Conservation (phyloP, 2,797 vertebrate species). For the Hypotaenidia philippensis region DNA sequence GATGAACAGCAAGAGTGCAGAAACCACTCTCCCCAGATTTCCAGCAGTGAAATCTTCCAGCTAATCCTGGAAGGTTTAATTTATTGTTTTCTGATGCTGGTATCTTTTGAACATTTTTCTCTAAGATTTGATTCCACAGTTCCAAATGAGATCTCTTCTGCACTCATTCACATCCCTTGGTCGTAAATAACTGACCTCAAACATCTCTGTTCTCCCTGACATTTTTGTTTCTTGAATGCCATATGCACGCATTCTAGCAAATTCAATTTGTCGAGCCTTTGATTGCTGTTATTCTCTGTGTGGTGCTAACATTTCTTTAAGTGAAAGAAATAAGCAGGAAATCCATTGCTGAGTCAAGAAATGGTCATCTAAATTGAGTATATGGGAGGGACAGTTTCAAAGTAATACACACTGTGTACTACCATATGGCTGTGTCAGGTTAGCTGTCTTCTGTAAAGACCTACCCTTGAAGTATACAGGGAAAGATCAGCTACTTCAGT, state of each 20-base stretch:
- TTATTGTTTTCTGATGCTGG: not conserved
- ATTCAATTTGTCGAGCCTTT: not conserved
- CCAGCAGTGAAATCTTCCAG: not conserved
- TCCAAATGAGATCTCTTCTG: not conserved
- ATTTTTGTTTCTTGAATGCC: not conserved
- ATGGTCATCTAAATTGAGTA: not conserved
- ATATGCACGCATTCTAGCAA: not conserved
- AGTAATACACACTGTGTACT: not conserved
- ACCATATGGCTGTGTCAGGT: conserved; percentile 38
- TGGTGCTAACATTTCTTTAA: not conserved
- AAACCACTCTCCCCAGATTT: not conserved
- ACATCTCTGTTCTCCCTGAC: not conserved
- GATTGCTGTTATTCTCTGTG: not conserved
- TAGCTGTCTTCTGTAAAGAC: not conserved
- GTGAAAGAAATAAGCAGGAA: conserved; percentile 7
- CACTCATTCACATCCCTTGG: not conserved
- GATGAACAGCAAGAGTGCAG: not conserved
- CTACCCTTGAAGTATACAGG: not conserved
- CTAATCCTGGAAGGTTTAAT: not conserved
- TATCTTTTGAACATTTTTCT: not conserved
- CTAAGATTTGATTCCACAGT: not conserved
- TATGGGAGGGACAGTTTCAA: not conserved
- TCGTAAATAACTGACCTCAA: not conserved
- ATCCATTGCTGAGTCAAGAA: conserved; percentile 7
- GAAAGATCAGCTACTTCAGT: not conserved